Percentiles rank a stretch among this genome's conserved stretches.
phyloP scores from a whole-genome alignment of 2,113 vertebrate genomes.

The Dipodomys merriami region DNA sequence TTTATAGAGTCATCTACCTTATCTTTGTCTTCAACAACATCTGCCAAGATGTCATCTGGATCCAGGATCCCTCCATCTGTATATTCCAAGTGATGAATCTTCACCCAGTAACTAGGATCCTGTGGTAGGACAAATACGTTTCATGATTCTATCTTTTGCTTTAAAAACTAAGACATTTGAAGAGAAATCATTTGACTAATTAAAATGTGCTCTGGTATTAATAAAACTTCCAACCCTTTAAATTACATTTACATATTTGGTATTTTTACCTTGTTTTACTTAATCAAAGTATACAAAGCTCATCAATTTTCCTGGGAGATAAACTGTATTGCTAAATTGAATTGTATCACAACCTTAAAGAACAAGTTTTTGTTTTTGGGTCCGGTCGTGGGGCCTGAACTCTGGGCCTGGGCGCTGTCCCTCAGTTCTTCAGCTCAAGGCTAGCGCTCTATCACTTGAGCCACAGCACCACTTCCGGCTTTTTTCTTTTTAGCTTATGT shows the following conservation, averaged over 20 bases:
- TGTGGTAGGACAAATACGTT: constrained; percentile 69
- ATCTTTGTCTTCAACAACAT: constrained; percentile 98
- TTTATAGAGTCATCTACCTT: constrained; percentile 89
- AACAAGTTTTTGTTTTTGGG: no score
- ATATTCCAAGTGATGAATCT: constrained; percentile 97
- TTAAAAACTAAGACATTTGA: background rate
- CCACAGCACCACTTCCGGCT: no score
- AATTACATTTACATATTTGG: background rate
- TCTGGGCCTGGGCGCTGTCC: no score
- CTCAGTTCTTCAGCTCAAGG: no score
- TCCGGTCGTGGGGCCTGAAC: no score
- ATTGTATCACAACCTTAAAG: background rate
- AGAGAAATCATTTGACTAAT: constrained; percentile 1
- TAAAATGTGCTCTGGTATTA: background rate
- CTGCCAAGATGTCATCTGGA: constrained; percentile 96
- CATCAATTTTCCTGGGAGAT: constrained; percentile 29
- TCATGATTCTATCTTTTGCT: constrained; percentile 5
- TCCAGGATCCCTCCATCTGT: constrained; percentile 98
- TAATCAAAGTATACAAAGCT: background rate
- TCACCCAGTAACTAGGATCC: constrained; percentile 94
- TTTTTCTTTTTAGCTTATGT: no score
- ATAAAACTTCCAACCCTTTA: constrained; percentile 44
- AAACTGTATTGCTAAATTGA: constrained; percentile 43
- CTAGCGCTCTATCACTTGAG: no score
- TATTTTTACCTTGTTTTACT: constrained; percentile 1